Base-by-base conservation (phyloP, 2,797 vertebrate genomes). In the Cephalopachus bancanus region DNA sequence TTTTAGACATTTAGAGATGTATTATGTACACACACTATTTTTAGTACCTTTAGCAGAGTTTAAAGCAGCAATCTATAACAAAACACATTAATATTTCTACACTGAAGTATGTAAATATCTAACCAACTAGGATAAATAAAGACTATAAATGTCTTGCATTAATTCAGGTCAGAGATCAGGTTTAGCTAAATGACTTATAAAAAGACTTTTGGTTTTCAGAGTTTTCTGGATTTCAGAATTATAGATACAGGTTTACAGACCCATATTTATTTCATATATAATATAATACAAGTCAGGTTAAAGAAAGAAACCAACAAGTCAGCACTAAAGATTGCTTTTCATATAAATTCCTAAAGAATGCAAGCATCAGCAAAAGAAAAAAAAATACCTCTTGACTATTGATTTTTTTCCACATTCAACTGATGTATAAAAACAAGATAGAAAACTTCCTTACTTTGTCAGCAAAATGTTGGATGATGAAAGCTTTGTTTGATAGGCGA, bases 401-500 rank as follows among this genome's bases (percentile, higher is more conserved):
- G 79, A 91, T 24, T 75, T 92, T 93, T 76, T 62, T 75, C 49
- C 14, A 71, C 62, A 62, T 81, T 91, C 51, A 90, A 92, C 19
- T 91, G 84, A 71, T 93, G 0, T 65, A 94, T 92, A 44, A 55
- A 15, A 89, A 95, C 95, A 88, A 86, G 5, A 76, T 28, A 81
- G 12, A 94, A 49, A 88, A 37, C 60, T 89, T 92, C 69, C 98
- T 98, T 99, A 99, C 99, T 99, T 99, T 99, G 98, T 99, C 99
- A 97, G 99, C 99, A 98, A 99, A 99, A 98, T 99, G 99, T 93
- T 99, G 99, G 98, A 99, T 99, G 98, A 99, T 99, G 98, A 99
- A 99, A 96, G 99, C 99, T 96, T 99, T 99, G 97, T 99, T 99
- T 96, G 99, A 99, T 98, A 99, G 98, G 88, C 99, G 99, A 1